Evolutionary conservation across 2,888 invertebrate genomes (phyloP), one percentile per base, ranked within the genome.

Genomic region (Lutraria lutraria): DNA sequence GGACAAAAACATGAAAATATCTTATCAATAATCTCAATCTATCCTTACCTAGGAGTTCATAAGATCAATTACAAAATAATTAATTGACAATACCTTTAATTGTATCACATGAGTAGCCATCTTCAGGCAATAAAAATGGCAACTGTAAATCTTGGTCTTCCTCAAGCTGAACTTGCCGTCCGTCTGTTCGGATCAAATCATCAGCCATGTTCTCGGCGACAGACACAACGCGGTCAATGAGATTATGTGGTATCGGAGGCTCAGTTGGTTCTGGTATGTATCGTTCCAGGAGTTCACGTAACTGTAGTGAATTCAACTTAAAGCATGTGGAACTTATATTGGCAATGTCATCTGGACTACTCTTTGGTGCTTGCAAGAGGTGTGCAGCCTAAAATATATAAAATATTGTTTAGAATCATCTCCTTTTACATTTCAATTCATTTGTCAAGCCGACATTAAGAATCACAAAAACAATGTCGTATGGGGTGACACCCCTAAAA

Each of bases 71-170:
- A 43, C 43, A 43, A 43, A 43, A 43, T 43, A 43, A 43, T 43
- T 43, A 2, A 43, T 43, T 43, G 43, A 43, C 6, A 68, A 25
- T 81, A 81, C 99, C 99, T 90, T 98, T 97, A 85, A 99, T 98
- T 88, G 99, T 98, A 97, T 99, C 99, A 96, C 99, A 99, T 96
- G 99, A 99, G 97, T 99, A 99, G 31, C 99, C 99, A 97, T 99
- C 99, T 96, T 99, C 99, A 0, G 99, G 99, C 88, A 99, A 97
- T 82, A 99, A 97, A 94, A 99, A 98, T 0, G 99, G 99, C 87
- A 99, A 97, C 95, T 98, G 98, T 76, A 99, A 97, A 90, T 97
- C 97, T 94, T 98, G 98, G 54, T 98, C 98, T 96, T 99, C 99
- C 97, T 99, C 99, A 85, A 99, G 97, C 0, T 98, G 97, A 90